Conservation (phyloP, 2,888 invertebrate genomes). For the Leptodirus hochenwartii region DNA sequence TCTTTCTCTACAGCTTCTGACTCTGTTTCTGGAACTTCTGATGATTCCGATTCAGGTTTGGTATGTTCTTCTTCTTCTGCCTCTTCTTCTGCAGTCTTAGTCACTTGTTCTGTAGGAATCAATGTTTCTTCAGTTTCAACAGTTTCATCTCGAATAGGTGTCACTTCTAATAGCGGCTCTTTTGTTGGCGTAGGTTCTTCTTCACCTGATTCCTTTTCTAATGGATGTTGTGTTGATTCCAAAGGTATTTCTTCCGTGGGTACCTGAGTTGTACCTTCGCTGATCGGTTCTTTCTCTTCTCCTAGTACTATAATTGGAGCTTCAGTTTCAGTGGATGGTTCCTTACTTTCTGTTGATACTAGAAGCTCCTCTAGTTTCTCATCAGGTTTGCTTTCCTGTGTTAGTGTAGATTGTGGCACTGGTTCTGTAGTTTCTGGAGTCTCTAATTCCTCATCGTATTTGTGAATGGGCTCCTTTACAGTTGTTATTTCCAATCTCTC, state of each 20-base stretch:
- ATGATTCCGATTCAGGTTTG: constrained; percentile 1
- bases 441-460: constrained; percentile 4
- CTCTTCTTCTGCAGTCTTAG: constrained; percentile 5
- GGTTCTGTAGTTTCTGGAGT: constrained; percentile 6
- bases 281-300: background rate
- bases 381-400: constrained; percentile 4
- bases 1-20: constrained; percentile 8
- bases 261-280: background rate
- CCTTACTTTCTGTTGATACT: constrained; percentile 5
- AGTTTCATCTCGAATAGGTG: constrained; percentile 5
- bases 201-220: constrained; percentile 4
- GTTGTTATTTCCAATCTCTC: constrained; percentile 6
- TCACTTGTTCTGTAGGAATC: constrained; percentile 7
- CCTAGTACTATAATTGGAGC: background rate
- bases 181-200: constrained; percentile 3
- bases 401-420: constrained; percentile 1
- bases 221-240: constrained; percentile 2
- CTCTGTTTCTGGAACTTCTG: constrained; percentile 2
- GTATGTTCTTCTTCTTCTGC: constrained; percentile 6
- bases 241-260: background rate
- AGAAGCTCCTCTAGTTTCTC: constrained; percentile 3
- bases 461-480: constrained; percentile 7
- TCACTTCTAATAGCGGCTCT: background rate
- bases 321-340: constrained; percentile 1
- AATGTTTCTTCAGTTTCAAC: constrained; percentile 4